Percentiles rank a stretch among this genome's conserved stretches.
Evolutionary conservation across 1,140 invertebrate species (phyloP).

Genomic region (Microplitis mediator): DNA sequence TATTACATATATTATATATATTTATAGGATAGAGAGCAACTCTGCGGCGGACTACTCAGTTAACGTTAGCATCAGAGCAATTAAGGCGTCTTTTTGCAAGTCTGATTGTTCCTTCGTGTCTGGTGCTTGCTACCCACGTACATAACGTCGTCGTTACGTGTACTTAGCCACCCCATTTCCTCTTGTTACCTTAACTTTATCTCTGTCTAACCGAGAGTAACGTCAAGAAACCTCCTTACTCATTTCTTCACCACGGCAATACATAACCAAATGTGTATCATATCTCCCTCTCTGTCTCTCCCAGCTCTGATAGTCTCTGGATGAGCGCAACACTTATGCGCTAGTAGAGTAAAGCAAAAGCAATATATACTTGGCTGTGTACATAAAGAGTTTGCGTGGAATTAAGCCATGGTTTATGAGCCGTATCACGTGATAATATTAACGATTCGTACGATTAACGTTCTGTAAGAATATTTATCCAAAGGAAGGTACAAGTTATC

Average conservation of each 20-base stretch:
- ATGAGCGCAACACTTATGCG: no score
- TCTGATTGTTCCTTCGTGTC: constrained; percentile 48
- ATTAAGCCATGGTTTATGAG: constrained; percentile 47
- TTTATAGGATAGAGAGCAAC: no score
- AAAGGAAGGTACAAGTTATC: not conserved
- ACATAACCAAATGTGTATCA: not conserved
- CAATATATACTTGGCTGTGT: not conserved
- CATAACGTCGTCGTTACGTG: constrained; percentile 25
- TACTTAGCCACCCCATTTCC: constrained; percentile 32
- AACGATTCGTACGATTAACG: constrained; percentile 1
- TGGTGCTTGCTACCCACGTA: constrained; percentile 24
- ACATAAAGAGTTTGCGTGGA: constrained; percentile 38
- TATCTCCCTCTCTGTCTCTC: not conserved
- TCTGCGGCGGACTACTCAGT: constrained; percentile 16
- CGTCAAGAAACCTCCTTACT: not conserved
- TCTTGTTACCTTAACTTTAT: constrained; percentile 2
- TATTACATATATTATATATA: no score
- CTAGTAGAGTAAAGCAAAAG: not conserved
- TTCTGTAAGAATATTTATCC: not conserved
- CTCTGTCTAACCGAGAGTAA: constrained; percentile 15
- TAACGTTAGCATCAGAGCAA: constrained; percentile 41
- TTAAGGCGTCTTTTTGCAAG: constrained; percentile 49
- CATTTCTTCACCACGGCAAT: not conserved
- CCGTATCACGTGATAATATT: constrained; percentile 40
- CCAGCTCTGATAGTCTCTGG: not conserved